Base-by-base conservation (phyloP, 2,113 vertebrate genomes). In the Callithrix jacchus region DNA sequence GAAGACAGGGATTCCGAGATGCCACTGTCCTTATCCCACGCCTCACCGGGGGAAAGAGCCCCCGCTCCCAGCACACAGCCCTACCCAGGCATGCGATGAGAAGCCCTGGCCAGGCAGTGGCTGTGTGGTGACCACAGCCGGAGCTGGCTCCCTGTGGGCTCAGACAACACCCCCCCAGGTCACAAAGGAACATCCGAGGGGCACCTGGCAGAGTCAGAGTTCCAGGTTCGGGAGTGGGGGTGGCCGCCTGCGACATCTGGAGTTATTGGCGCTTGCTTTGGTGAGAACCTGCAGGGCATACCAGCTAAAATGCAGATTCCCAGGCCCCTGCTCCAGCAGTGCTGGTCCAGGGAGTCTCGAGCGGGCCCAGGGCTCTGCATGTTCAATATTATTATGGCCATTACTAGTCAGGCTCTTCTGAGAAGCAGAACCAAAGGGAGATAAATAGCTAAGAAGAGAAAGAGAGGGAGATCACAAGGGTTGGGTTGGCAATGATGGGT, bases 371-470 rank as follows among this genome's bases (percentile, higher is more conserved):
- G 37, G 37, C 8, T 47, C 37, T 30, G 5, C 2, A 2, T 3
- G 2, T 8, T 45, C 13, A 23, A 0, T 9, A 11, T 45, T 2
- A 8, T 0, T 2, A 37, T 16, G 73, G 10, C 58, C 25, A 77
- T 16, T 9, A 25, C 8, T 7, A 7, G 71, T 42, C 73, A 2
- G 27, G 14, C 32, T 45, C 74, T 45, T 45, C 42, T 18, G 42
- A 17, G 74, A 47, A 47, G 74, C 42, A 47, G 42, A 47, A 30
- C 42, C 42, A 47, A 17, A 37, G 66, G 13, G 14, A 68, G 66
- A 35, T 16, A 37, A 9, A 37, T 10, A 71, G 68, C 35, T 21
- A 71, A 4, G 17, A n/a, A 37, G n/a, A 35, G 35, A 66, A 32
- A 66, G 64, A 18, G 6, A 70, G 66, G 17, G 35, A 73, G 42